Conservation (phyloP, 1,140 invertebrate genomes). For the Tachypleus tridentatus region DNA sequence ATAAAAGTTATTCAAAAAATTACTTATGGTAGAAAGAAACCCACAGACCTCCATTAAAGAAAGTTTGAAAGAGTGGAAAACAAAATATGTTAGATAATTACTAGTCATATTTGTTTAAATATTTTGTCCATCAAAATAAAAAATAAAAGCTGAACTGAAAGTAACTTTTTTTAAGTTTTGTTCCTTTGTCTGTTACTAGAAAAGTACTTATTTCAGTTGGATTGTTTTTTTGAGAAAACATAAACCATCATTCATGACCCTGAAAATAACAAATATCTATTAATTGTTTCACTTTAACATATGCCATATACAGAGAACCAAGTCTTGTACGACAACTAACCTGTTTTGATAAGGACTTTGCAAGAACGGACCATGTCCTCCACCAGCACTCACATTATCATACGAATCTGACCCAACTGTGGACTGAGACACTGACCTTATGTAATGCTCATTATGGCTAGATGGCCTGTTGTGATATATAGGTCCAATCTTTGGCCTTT, state of each 20-base stretch:
- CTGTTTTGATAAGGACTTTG: conserved; percentile 11
- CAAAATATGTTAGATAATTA: too few relatives aligned
- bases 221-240: neutral
- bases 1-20: too few relatives aligned
- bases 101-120: too few relatives aligned
- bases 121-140: too few relatives aligned
- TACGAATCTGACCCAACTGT: neutral
- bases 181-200: too few relatives aligned
- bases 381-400: neutral
- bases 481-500: neutral
- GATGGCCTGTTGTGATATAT: neutral
- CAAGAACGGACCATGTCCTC: neutral
- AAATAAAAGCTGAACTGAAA: too few relatives aligned
- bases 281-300: neutral
- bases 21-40: too few relatives aligned
- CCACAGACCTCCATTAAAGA: too few relatives aligned
- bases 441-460: neutral
- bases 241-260: neutral
- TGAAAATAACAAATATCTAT: neutral
- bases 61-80: too few relatives aligned
- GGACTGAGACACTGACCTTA: neutral
- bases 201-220: neutral
- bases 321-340: neutral
- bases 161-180: too few relatives aligned
- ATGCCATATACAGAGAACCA: too few relatives aligned